Evolutionary conservation across 2,888 invertebrate genomes (phyloP).

Genomic region (Melikaiella ostensackeni): DNA sequence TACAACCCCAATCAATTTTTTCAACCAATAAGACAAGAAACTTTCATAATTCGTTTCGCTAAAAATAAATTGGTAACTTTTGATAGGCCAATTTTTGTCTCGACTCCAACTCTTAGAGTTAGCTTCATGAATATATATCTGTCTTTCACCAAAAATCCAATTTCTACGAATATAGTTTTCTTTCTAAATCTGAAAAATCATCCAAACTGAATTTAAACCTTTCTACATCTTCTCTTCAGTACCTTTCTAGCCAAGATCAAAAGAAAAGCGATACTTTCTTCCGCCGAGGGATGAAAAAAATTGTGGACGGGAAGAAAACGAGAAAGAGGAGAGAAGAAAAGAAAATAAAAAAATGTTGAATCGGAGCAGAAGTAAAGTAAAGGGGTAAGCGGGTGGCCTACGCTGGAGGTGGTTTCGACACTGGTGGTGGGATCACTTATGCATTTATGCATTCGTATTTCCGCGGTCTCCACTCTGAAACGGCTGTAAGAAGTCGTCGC

Average conservation of each 20-base stretch:
- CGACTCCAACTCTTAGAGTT: too few relatives aligned
- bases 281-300: constrained; percentile 52
- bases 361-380: constrained; percentile 37
- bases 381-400: constrained; percentile 52
- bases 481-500: constrained; percentile 67
- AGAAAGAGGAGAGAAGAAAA: constrained; percentile 44
- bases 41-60: too few relatives aligned
- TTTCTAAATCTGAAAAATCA: constrained; percentile 37
- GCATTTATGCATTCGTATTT: constrained; percentile 77
- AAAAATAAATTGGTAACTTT: too few relatives aligned
- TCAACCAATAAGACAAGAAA: too few relatives aligned
- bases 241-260: constrained; percentile 5
- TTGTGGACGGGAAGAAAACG: constrained; percentile 41
- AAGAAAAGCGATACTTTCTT: constrained; percentile 60
- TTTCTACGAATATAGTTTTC: too few relatives aligned
- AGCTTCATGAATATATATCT: too few relatives aligned
- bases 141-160: too few relatives aligned
- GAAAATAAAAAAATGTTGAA: constrained; percentile 52
- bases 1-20: too few relatives aligned
- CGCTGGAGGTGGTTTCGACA: constrained; percentile 48
- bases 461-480: constrained; percentile 66
- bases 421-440: constrained; percentile 69
- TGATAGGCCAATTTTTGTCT: too few relatives aligned
- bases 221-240: constrained; percentile 35
- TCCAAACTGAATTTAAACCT: constrained; percentile 40